phyloP scores from a whole-genome alignment of 2,888 invertebrate genomes.

The Charanyca ferruginea region DNA sequence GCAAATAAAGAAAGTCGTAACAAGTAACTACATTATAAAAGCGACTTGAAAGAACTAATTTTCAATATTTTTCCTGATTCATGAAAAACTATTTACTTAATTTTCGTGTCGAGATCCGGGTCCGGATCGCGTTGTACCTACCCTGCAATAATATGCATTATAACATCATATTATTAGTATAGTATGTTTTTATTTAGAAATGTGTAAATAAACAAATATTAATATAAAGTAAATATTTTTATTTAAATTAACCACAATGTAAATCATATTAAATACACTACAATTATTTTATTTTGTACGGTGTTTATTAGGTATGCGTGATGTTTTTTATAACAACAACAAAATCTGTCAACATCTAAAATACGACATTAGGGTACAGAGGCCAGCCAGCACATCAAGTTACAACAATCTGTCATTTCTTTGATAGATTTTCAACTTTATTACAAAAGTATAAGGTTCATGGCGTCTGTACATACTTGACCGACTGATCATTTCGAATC shows the following conservation, averaged over 20 bases:
- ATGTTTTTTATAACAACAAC: neutral
- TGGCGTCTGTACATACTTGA: no score
- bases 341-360: no score
- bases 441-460: no score
- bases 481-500: slow-evolving; percentile 5
- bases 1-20: neutral
- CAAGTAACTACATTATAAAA: neutral
- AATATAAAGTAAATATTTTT: slow-evolving; percentile 8
- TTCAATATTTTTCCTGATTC: no score
- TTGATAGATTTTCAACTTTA: no score
- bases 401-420: no score
- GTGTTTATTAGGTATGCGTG: neutral
- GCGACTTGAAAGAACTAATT: no score
- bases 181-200: slow-evolving; percentile 18
- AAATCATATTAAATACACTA: slow-evolving; percentile 1
- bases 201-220: slow-evolving; percentile 36
- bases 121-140: neutral
- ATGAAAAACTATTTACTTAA: no score
- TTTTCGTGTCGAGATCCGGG: no score
- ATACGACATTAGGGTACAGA: no score
- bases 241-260: slow-evolving; percentile 12
- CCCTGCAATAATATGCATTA: slow-evolving; percentile 10
- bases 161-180: slow-evolving; percentile 12
- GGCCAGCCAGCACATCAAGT: no score
- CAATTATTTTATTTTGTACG: neutral